phyloP scores from a whole-genome alignment of 2,797 vertebrate genomes.

The Bucorvus abyssinicus region DNA sequence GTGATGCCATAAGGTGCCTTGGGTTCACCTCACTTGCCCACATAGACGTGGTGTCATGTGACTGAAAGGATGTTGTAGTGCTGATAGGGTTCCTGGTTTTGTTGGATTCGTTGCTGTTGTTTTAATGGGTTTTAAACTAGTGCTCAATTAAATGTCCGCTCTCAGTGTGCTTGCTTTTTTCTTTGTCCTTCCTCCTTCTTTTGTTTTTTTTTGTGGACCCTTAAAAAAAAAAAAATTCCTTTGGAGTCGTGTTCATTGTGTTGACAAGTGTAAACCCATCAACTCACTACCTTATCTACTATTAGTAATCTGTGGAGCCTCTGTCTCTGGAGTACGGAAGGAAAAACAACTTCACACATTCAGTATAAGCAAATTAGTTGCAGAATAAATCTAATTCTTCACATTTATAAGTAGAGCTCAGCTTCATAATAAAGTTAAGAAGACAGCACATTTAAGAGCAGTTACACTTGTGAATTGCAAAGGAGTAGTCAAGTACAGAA shows the following conservation, averaged over 20 bases:
- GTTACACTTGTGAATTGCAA: slow-evolving; percentile 26
- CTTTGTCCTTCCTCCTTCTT: not conserved
- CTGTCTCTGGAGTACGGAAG: not conserved
- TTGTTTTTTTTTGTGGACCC: not conserved
- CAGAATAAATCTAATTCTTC: slow-evolving; percentile 1
- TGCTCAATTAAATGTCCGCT: not conserved
- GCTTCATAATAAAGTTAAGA: slow-evolving; percentile 29
- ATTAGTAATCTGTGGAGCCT: not conserved
- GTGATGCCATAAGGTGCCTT: not conserved
- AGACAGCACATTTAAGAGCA: slow-evolving; percentile 6
- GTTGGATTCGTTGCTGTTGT: not conserved
- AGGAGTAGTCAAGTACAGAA: slow-evolving; percentile 34
- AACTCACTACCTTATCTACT: not conserved
- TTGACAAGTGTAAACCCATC: not conserved
- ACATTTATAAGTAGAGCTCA: not conserved
- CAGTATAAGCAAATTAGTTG: not conserved
- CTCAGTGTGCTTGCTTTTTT: not conserved
- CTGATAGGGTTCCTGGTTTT: not conserved
- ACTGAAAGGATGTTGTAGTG: not conserved
- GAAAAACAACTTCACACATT: not conserved
- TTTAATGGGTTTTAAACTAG: not conserved
- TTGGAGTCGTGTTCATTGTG: not conserved
- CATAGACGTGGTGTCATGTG: not conserved
- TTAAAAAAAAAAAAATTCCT: not conserved
- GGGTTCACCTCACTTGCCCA: not conserved